A percentile compares a stretch with the other conserved stretches of the same genome.
These are phyloP conservation scores for Epicauta chinensis DNA, from an alignment of 1,140 invertebrate genomes.

Conservation along the genomic window DNA sequence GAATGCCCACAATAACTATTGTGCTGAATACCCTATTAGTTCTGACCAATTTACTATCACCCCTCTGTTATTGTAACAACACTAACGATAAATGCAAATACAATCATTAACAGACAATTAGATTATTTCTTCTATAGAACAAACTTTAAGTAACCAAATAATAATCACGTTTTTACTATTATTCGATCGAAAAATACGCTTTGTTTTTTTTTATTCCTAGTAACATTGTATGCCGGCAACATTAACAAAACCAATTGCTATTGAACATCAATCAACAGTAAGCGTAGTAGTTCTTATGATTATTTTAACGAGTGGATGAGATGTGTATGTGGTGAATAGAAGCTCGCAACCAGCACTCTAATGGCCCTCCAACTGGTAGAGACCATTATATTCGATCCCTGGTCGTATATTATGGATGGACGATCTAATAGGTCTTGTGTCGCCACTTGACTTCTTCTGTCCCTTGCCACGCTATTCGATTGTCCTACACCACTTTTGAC, in stretches of 20 bases:
- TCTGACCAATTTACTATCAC: too few relatives aligned
- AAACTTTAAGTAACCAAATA: too few relatives aligned
- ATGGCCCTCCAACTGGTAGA: constrained; percentile 20
- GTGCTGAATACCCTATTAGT: too few relatives aligned
- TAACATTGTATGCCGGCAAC: background rate
- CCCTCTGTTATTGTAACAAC: too few relatives aligned
- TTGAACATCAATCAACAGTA: constrained; percentile 24
- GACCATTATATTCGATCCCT: constrained; percentile 24
- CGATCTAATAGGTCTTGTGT: constrained; percentile 24
- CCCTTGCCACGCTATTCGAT: constrained; percentile 16
- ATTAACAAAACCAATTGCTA: constrained; percentile 28
- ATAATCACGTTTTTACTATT: too few relatives aligned
- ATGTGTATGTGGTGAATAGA: constrained; percentile 15
- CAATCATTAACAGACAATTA: too few relatives aligned
- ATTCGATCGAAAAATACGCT: too few relatives aligned
- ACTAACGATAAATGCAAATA: too few relatives aligned
- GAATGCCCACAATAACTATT: too few relatives aligned
- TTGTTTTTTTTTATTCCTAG: too few relatives aligned
- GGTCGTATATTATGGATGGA: constrained; percentile 6
- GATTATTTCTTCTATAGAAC: too few relatives aligned
- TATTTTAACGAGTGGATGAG: constrained; percentile 11
- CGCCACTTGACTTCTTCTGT: constrained; percentile 27
- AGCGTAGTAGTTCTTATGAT: constrained; percentile 17
- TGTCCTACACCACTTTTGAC: constrained; percentile 19
- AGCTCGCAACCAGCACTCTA: constrained; percentile 16